phyloP scores from a whole-genome alignment of 1,140 invertebrate species.

The Papilio polytes region DNA sequence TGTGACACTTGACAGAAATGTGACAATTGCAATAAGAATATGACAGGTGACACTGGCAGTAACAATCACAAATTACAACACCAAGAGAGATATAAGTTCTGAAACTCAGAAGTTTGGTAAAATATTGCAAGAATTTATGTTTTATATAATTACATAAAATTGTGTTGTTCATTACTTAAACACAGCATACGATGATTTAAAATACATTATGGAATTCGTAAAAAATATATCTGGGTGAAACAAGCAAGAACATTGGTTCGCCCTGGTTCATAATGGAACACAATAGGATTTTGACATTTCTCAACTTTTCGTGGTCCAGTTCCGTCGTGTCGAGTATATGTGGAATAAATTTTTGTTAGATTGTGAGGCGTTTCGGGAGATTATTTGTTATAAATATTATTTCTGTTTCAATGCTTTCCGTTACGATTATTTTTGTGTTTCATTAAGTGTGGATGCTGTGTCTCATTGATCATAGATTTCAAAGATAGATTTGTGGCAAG shows the following conservation, averaged over 20 bases:
- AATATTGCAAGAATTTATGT: not conserved
- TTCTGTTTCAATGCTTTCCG: conserved; percentile 47
- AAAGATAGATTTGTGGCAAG: conserved; percentile 70
- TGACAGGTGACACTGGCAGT: not conserved
- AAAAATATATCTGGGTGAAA: not conserved
- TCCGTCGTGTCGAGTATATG: conserved; percentile 60
- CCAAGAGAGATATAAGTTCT: no score
- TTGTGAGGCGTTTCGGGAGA: conserved; percentile 46
- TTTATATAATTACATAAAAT: not conserved
- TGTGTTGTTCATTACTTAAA: not conserved
- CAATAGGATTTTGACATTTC: conserved; percentile 57
- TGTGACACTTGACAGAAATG: no score
- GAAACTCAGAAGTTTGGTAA: not conserved
- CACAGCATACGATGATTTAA: not conserved
- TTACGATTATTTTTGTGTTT: conserved; percentile 48
- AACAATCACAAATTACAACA: no score
- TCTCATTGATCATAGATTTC: conserved; percentile 63
- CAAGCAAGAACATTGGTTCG: not conserved
- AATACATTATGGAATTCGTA: not conserved
- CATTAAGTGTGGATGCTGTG: conserved; percentile 50
- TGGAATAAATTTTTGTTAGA: conserved; percentile 55
- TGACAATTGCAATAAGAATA: not conserved
- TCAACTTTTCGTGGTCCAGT: conserved; percentile 63
- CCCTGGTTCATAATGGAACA: conserved; percentile 11
- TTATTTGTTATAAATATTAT: conserved; percentile 48